Base-by-base conservation (phyloP, 2,113 vertebrate species). In the Carassius carassius region DNA sequence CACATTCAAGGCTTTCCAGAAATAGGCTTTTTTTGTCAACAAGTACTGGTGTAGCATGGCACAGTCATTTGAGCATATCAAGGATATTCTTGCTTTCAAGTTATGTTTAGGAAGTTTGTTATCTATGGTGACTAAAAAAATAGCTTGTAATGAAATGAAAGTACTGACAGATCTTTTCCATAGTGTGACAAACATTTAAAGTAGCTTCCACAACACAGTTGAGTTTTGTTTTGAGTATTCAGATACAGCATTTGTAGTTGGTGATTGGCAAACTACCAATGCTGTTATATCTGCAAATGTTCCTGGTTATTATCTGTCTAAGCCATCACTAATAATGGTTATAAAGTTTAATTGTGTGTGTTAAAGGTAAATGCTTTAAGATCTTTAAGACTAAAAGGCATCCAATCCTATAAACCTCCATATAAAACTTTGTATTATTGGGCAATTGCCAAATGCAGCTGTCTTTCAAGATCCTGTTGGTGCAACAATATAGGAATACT, bases 271-370 rank as follows among this genome's bases (percentile, higher is more conserved):
- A 21, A 51, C 44, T 19, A 69, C n/a, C 17, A 54, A 67, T 47
- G 16, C 10, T n/a, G 17, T 67, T 69, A 21, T 32, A 32, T 81
- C 23, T 21, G n/a, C 41, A 63, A 62, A 16, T 3, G 14, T 13
- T 81, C 35, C 32, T 32, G 41, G 3, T 69, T 51, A 51, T 81
- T 81, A 81, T 23, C 16, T 8, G 6, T 35, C 35, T 80, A 13
- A 49, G 13, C 23, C 25, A 0, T 67, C 23, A 25, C n/a, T 80
- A 37, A 37, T 35, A 79, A 60, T 23, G 17, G 29, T 16, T 81
- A n/a, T 72, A 74, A 73, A 81, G 69, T 74, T 49, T 75, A 10
- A 47, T 12, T 77, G 60, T 67, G 56, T 82, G 80, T 47, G 62
- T 78, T 60, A 51, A 47, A 51, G 85, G 35, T 37, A 19, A 83